Evolutionary conservation across 2,888 invertebrate species (phyloP).

Genomic region (Agapostemon virescens): DNA sequence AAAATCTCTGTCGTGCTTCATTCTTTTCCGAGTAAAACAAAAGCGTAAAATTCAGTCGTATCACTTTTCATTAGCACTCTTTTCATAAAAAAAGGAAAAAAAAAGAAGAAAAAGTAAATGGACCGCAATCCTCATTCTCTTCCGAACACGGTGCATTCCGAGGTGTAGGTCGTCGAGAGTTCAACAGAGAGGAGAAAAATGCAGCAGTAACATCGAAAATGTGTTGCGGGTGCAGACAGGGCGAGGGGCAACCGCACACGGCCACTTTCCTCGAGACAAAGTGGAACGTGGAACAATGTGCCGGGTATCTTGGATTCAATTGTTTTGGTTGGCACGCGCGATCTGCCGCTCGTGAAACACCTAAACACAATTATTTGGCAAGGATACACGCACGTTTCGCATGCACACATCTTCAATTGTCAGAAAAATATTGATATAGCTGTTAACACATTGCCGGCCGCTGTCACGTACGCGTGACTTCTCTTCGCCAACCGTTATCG

Average conservation of each 20-base stretch:
- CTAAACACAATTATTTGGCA: not conserved
- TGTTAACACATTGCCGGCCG: too few species aligned
- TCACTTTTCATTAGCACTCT: constrained; percentile 1
- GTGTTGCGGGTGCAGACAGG: not conserved
- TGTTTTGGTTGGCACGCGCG: constrained; percentile 2
- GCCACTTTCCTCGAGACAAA: constrained; percentile 9
- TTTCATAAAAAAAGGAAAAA: not conserved
- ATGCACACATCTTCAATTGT: too few species aligned
- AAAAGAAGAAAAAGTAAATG: too few species aligned
- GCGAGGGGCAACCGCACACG: not conserved
- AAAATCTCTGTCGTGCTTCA: not conserved
- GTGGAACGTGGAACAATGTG: constrained; percentile 1
- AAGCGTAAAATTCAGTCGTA: not conserved
- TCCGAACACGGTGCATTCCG: not conserved
- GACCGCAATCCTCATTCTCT: not conserved
- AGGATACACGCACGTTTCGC: not conserved
- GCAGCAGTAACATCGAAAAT: not conserved
- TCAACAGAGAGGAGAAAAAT: not conserved
- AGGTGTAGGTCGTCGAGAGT: constrained; percentile 2
- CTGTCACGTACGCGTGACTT: too few species aligned
- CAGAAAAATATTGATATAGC: too few species aligned
- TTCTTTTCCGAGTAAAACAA: not conserved
- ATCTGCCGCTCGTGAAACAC: not conserved
- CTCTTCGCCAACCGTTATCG: too few species aligned
- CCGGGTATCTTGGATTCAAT: constrained; percentile 13